Percentiles rank a stretch among this genome's conserved stretches.
Conservation (phyloP, 2,888 invertebrate species). For the Nebria brevicollis region DNA sequence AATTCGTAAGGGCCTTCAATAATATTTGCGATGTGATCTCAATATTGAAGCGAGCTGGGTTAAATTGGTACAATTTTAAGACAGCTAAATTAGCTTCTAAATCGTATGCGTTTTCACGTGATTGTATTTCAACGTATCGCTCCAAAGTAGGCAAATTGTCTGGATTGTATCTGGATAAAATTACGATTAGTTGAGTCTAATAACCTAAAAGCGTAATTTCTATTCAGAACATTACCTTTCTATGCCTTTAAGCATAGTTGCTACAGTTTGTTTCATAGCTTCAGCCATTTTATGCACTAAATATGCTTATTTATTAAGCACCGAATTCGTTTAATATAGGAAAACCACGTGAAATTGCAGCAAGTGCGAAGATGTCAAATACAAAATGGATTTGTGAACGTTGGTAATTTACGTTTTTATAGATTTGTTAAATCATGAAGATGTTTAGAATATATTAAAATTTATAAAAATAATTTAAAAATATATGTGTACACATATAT, state of each 20-base stretch:
- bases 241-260: constrained; percentile 88
- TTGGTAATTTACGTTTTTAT: background rate
- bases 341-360: background rate
- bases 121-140: constrained; percentile 92
- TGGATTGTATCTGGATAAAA: constrained; percentile 86
- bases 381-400: background rate
- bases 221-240: constrained; percentile 76
- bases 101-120: constrained; percentile 93
- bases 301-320: constrained; percentile 2
- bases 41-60: constrained; percentile 85
- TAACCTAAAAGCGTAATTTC: background rate
- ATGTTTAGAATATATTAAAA: too few species aligned
- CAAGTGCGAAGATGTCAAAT: too few species aligned
- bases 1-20: constrained; percentile 94
- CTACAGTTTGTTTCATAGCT: constrained; percentile 86
- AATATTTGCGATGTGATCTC: constrained; percentile 90
- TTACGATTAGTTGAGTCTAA: constrained; percentile 23
- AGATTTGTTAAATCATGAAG: background rate
- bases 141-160: constrained; percentile 92
- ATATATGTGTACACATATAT: too few species aligned
- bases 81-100: constrained; percentile 97
- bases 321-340: background rate
- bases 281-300: constrained; percentile 71
- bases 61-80: constrained; percentile 96
- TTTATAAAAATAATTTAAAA: too few species aligned